These are phyloP conservation scores for Caiman crocodilus DNA, from an alignment of 2,797 vertebrate genomes.

Conservation along the genomic window DNA sequence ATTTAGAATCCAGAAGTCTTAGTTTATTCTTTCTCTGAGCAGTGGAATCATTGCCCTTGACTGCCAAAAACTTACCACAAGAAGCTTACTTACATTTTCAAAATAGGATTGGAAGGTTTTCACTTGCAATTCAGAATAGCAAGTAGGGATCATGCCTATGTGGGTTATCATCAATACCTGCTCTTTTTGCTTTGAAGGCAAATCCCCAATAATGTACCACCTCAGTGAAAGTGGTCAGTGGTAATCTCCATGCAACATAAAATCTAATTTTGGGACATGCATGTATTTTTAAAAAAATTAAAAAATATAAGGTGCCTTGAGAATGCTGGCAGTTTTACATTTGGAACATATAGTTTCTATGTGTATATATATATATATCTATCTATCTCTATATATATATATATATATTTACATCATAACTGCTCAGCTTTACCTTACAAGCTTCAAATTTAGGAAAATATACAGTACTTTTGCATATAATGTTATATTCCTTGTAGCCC, in stretches of 20 bases:
- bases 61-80: conserved; percentile 54
- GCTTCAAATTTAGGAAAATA: conserved; percentile 91
- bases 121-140: conserved; percentile 67
- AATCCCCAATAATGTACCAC: conserved; percentile 84
- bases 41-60: conserved; percentile 35
- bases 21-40: conserved; percentile 35
- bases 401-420: conserved; percentile 85
- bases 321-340: conserved; percentile 90
- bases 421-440: conserved; percentile 85
- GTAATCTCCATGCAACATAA: conserved; percentile 88
- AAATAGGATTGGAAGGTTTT: conserved; percentile 53
- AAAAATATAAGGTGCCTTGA: conserved; percentile 88
- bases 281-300: conserved; percentile 86
- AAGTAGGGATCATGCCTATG: conserved; percentile 44
- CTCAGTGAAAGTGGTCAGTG: conserved; percentile 83
- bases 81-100: conserved; percentile 46
- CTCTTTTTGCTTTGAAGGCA: conserved; percentile 83
- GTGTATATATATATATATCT: conserved; percentile 2
- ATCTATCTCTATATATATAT: conserved; percentile 66
- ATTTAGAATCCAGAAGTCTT: conserved; percentile 22
- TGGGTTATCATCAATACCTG: conserved; percentile 62
- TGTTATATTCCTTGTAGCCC: conserved; percentile 91
- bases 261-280: conserved; percentile 87
- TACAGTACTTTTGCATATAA: conserved; percentile 92
- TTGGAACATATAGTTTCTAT: conserved; percentile 86